Conservation (phyloP, 35 echinoderm and acorn worm species). For the Diadema setosum region DNA sequence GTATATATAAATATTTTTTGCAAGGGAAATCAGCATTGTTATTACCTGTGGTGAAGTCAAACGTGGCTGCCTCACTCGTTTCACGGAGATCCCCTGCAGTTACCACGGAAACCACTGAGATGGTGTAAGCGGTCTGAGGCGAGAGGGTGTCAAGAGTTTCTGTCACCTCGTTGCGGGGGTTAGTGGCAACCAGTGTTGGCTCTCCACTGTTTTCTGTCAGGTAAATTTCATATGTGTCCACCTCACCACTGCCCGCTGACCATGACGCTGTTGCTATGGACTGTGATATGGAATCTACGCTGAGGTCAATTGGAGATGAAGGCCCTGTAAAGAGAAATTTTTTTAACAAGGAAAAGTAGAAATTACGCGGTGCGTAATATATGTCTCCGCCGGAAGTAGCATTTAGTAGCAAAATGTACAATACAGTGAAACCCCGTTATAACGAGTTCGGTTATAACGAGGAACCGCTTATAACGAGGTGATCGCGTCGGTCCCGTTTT, state of each 20-base stretch:
- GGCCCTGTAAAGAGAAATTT: conserved; percentile 14
- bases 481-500: too few species aligned
- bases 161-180: neutral
- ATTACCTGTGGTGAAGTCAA: neutral
- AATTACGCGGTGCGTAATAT: too few species aligned
- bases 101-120: neutral
- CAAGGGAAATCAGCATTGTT: too few species aligned
- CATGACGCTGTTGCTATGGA: conserved; percentile 28
- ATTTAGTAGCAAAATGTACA: too few species aligned
- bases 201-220: neutral
- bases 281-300: conserved; percentile 1
- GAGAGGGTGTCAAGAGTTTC: conserved; percentile 1
- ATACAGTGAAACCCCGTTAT: too few species aligned
- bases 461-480: too few species aligned
- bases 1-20: too few species aligned
- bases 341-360: too few species aligned
- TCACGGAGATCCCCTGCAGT: neutral
- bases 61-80: neutral
- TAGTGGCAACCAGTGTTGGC: neutral
- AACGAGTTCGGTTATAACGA: too few species aligned
- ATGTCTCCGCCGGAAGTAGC: too few species aligned
- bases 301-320: neutral
- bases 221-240: neutral
- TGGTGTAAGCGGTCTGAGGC: neutral
- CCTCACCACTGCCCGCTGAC: neutral